These are phyloP conservation scores for Oikopleura dioica DNA, from an alignment of 23 tunicate species.

Conservation along the genomic window DNA sequence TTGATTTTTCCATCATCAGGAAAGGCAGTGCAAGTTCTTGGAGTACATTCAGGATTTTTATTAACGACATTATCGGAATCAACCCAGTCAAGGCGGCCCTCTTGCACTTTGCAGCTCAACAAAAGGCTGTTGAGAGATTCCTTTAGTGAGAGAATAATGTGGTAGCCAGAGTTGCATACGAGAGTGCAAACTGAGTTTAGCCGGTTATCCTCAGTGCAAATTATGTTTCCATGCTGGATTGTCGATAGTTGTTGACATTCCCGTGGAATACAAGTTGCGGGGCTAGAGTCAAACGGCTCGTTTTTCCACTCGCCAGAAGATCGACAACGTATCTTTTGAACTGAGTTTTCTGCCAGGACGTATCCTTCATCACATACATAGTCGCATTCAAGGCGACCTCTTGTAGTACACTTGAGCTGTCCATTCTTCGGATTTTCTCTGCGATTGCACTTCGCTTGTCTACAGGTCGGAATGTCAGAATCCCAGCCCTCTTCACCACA, in stretches of 20 bases:
- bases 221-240: too few species aligned
- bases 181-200: background rate
- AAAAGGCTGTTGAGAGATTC: too few species aligned
- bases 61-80: too few species aligned
- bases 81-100: too few species aligned
- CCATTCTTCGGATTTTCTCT: background rate
- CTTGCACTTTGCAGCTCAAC: too few species aligned
- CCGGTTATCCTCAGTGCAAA: too few species aligned
- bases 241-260: background rate
- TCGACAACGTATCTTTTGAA: background rate
- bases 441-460: background rate
- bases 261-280: background rate
- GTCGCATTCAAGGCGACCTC: background rate
- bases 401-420: background rate
- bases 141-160: too few species aligned
- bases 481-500: background rate
- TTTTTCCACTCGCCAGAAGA: background rate
- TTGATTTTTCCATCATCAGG: too few species aligned
- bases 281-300: too few species aligned
- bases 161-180: background rate
- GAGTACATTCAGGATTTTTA: too few species aligned
- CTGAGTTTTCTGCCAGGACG: background rate
- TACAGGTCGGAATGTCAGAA: background rate
- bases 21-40: too few species aligned
- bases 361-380: slow-evolving; percentile 4